Conservation (phyloP, 2,113 vertebrate genomes). For the Pseudorasbora parva region DNA sequence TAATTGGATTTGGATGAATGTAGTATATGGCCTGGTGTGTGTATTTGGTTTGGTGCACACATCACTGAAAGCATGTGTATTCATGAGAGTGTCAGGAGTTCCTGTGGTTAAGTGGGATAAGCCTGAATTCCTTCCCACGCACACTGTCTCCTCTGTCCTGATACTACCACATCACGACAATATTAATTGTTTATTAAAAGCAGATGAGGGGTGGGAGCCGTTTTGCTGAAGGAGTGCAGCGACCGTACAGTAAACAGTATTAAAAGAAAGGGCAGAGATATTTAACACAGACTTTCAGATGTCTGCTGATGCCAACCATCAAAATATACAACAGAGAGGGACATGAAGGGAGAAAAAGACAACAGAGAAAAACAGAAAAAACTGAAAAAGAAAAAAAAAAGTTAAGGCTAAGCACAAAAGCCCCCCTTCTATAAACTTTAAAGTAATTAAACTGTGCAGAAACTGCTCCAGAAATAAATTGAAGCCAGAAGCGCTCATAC, state of each 20-base stretch:
- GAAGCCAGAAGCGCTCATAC: constrained; percentile 80
- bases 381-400: constrained; percentile 34
- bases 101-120: constrained; percentile 64
- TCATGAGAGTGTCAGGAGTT: constrained; percentile 52
- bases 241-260: constrained; percentile 78
- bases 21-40: constrained; percentile 34
- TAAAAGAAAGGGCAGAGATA: constrained; percentile 75
- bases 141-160: constrained; percentile 68
- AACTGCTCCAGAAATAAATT: constrained; percentile 83
- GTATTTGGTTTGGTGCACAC: constrained; percentile 40
- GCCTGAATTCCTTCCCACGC: constrained; percentile 62
- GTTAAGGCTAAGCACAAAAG: constrained; percentile 70
- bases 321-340: constrained; percentile 75
- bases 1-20: constrained; percentile 52
- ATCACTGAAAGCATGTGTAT: constrained; percentile 42
- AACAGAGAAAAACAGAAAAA: constrained; percentile 67
- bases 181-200: constrained; percentile 79
- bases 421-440: constrained; percentile 72
- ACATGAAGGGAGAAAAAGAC: constrained; percentile 52
- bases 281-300: constrained; percentile 78
- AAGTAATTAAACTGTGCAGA: constrained; percentile 81
- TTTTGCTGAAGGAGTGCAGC: constrained; percentile 66
- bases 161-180: constrained; percentile 78
- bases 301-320: constrained; percentile 79
- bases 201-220: constrained; percentile 73